phyloP scores from a whole-genome alignment of 2,797 vertebrate species.

The Neoniphon sammara region DNA sequence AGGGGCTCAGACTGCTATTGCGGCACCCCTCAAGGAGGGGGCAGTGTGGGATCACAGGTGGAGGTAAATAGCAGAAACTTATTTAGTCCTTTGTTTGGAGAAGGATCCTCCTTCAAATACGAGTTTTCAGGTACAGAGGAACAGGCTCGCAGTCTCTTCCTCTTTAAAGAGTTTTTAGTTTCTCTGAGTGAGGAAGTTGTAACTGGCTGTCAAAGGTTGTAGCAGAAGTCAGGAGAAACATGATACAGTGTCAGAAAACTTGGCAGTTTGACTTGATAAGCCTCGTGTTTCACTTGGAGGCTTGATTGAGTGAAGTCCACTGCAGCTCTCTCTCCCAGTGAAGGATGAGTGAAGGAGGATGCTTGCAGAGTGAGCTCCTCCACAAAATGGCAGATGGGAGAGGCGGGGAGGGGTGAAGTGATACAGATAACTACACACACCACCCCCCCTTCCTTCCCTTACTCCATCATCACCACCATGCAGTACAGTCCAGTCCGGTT shows the following conservation, averaged over 20 bases:
- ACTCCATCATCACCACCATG: constrained; percentile 49
- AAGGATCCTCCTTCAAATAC: not conserved
- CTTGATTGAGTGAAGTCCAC: not conserved
- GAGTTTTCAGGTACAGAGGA: not conserved
- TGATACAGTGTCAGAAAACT: not conserved
- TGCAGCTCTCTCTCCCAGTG: not conserved
- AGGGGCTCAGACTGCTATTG: constrained; percentile 46
- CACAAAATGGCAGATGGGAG: constrained; percentile 53
- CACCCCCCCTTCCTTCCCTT: constrained; percentile 24
- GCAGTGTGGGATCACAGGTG: constrained; percentile 44
- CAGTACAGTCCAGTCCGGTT: constrained; percentile 60
- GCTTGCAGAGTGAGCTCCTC: constrained; percentile 27
- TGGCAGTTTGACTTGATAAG: not conserved
- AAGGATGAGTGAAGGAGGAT: constrained; percentile 1
- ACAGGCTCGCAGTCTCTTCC: not conserved
- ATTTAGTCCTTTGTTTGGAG: not conserved
- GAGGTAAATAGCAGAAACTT: not conserved
- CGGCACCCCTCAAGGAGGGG: constrained; percentile 56
- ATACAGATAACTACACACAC: constrained; percentile 27
- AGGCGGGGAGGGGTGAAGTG: constrained; percentile 43
- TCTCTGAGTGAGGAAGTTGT: constrained; percentile 25
- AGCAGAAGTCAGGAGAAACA: not conserved
- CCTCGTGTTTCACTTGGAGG: not conserved
- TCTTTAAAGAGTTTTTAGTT: constrained; percentile 13
- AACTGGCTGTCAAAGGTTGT: constrained; percentile 14